Percentiles rank a stretch among this genome's conserved stretches.
phyloP scores from a whole-genome alignment of 2,797 vertebrate species.

The Pangasius macronema region DNA sequence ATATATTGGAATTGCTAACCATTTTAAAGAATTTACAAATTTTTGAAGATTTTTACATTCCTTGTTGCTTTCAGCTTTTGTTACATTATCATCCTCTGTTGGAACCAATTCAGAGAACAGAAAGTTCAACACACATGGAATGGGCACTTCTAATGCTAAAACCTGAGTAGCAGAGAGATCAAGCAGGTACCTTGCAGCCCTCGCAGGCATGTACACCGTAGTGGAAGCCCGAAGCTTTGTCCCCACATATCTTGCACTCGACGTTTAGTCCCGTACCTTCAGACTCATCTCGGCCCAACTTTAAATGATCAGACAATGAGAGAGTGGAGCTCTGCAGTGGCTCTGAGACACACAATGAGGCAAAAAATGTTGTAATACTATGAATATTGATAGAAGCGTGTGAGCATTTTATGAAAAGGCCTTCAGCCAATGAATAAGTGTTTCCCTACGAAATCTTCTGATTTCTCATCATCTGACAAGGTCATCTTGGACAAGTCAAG shows the following conservation, averaged over 20 bases:
- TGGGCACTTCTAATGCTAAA: not conserved
- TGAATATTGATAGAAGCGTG: not conserved
- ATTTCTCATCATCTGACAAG: not conserved
- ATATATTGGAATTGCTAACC: not conserved
- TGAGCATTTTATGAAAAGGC: not conserved
- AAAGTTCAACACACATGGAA: not conserved
- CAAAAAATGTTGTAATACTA: not conserved
- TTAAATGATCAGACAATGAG: slow-evolving; percentile 90
- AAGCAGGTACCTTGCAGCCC: slow-evolving; percentile 91
- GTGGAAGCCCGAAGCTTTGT: slow-evolving; percentile 98
- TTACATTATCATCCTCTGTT: not conserved
- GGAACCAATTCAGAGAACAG: not conserved
- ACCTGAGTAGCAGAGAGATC: not conserved
- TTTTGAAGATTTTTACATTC: not conserved
- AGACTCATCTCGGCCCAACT: slow-evolving; percentile 83
- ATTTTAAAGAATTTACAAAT: not conserved
- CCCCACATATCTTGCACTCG: slow-evolving; percentile 96
- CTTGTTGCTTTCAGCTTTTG: not conserved
- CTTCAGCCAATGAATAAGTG: not conserved
- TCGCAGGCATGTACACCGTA: slow-evolving; percentile 98
- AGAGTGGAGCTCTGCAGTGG: slow-evolving; percentile 86
- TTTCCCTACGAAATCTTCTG: not conserved
- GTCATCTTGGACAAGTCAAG: not conserved
- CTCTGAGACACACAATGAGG: slow-evolving; percentile 70
- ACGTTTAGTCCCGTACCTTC: slow-evolving; percentile 81